Base-by-base conservation (phyloP, 2,888 invertebrate species). In the Leuctra nigra region DNA sequence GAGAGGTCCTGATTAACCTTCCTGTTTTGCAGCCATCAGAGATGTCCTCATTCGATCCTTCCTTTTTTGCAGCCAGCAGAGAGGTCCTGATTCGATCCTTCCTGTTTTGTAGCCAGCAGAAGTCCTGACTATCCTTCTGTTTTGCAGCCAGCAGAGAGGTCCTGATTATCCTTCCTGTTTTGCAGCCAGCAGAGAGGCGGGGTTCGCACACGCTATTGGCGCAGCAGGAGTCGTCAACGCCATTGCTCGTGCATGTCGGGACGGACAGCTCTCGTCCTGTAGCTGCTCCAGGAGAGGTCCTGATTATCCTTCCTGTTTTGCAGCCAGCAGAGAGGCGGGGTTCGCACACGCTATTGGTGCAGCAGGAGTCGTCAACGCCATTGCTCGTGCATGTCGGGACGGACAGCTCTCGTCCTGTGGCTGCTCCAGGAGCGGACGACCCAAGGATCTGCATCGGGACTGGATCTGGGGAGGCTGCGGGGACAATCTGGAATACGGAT, bases 401-500 rank as follows among this genome's bases (percentile, higher is more conserved):
- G 96, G 96, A 0, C 83, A 89, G 60, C 78, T 96, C 55, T 80
- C 88, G 3, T 91, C 89, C 54, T 97, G 97, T 69, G 91, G 92
- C 23, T 97, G 97, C 71, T 90, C 91, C 53, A 78, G 86, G 18
- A 86, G 90, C 50, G 76, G 82, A 2, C 75, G 95, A 47, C 96
- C 96, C 4, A 81, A 83, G 64, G 87, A 90, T 69, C 77, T 96
- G 56, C 86, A 90, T 65, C 80, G 83, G 55, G 94, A 96, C 68
- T 98, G 95, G 95, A 86, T 92, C 48, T 98, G 98, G 98, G 95
- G 95, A 25, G 98, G 98, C 22, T 98, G 96, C 67, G 97, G 96
- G 0, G 97, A 98, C 72, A 94, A 99, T 75, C 81, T 96, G 57
- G 92, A 95, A 46, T 61, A 61, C 41, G 60, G 93, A 59, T 94